Evolutionary conservation across 2,113 vertebrate species (phyloP).

Genomic region (Montifringilla adamsi): DNA sequence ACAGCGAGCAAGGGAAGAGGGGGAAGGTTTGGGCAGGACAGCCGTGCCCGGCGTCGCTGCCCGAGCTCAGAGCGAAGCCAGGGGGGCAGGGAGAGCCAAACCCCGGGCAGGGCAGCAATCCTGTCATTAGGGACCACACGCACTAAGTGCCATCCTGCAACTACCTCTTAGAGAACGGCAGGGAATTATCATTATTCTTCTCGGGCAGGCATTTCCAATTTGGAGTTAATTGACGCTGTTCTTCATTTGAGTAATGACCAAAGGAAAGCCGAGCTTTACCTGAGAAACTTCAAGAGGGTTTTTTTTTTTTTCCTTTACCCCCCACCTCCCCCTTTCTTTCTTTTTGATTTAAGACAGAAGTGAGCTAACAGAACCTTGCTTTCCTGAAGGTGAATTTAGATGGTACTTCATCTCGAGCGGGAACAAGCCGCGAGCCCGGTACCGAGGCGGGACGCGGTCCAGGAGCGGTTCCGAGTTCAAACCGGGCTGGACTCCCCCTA

Average conservation of each 20-base stretch:
- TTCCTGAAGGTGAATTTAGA: neutral
- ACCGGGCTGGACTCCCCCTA: too few relatives aligned
- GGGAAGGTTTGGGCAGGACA: neutral
- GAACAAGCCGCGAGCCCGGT: neutral
- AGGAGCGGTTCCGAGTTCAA: neutral
- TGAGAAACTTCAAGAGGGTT: neutral
- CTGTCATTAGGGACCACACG: neutral
- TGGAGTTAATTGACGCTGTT: neutral
- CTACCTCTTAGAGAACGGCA: neutral
- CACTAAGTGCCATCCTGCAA: neutral
- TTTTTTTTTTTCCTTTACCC: neutral
- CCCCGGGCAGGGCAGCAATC: neutral
- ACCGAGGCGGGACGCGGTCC: neutral
- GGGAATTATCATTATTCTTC: neutral
- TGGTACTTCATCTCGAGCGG: neutral
- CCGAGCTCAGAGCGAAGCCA: neutral
- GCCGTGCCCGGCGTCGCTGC: neutral
- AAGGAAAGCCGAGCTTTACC: neutral
- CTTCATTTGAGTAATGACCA: neutral
- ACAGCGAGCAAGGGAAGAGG: neutral
- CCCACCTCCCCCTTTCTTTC: rapidly evolving
- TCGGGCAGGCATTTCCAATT: neutral
- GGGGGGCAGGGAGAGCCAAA: neutral
- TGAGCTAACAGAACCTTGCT: neutral
- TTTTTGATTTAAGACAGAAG: neutral